Evolutionary conservation across 1,140 invertebrate genomes (phyloP).

Genomic region (Argopecten irradians): DNA sequence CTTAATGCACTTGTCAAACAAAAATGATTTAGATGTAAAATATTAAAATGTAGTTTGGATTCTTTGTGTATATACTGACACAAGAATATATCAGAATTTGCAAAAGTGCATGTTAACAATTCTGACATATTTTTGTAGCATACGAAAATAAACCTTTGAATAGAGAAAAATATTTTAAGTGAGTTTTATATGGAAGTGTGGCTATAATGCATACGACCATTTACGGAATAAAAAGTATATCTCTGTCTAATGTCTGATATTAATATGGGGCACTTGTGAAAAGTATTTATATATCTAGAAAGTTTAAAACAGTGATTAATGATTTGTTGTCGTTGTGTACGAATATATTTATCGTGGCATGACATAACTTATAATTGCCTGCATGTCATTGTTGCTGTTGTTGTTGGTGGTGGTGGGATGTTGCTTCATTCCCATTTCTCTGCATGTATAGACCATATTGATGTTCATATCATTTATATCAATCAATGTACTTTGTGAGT

Average conservation of each 20-base stretch:
- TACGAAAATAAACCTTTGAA: not conserved
- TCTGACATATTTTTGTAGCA: not conserved
- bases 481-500: too few relatives aligned
- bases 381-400: not conserved
- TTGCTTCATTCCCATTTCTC: not conserved
- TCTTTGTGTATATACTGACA: not conserved
- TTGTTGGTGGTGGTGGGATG: not conserved
- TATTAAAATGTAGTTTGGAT: not conserved
- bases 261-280: not conserved
- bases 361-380: not conserved
- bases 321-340: not conserved
- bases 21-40: not conserved
- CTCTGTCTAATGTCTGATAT: too few relatives aligned
- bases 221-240: too few relatives aligned
- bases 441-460: conserved; percentile 9
- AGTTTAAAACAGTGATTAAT: not conserved
- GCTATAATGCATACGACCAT: not conserved
- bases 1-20: not conserved
- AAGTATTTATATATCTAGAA: not conserved
- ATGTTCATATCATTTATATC: not conserved
- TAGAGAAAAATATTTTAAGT: not conserved
- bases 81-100: not conserved
- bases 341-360: not conserved
- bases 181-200: not conserved
- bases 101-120: not conserved